A percentile compares a stretch with the other conserved stretches of the same genome.
These are phyloP conservation scores for Brachyhypopomus occidentalis DNA, from an alignment of 2,113 vertebrate genomes.

Conservation along the genomic window DNA sequence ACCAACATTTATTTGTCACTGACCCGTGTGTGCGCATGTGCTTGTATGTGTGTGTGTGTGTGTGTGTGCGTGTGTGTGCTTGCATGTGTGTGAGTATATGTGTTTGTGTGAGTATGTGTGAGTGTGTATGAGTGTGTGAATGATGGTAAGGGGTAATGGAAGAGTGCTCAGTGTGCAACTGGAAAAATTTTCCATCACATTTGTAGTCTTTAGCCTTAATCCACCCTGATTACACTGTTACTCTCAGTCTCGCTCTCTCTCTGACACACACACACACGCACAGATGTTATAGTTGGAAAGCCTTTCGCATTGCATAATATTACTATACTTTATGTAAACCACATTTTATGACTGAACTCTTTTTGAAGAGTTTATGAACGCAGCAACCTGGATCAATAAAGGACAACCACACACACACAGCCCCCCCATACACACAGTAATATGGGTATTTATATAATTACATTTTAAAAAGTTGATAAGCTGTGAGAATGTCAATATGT, in stretches of 20 bases:
- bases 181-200: conserved; percentile 74
- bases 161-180: conserved; percentile 68
- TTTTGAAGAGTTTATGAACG: conserved; percentile 23
- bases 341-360: background rate
- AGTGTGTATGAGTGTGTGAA: background rate
- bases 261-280: conserved; percentile 29
- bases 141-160: conserved; percentile 17
- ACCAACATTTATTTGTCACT: too few species aligned
- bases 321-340: conserved; percentile 49
- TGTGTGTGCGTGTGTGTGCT: conserved; percentile 9
- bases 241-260: conserved; percentile 63
- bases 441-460: too few species aligned
- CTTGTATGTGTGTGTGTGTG: conserved; percentile 15
- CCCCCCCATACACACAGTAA: too few species aligned
- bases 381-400: background rate
- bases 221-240: conserved; percentile 70
- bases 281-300: conserved; percentile 1
- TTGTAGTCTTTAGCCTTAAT: conserved; percentile 69
- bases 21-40: too few species aligned
- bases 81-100: conserved; percentile 6
- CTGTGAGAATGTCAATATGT: too few species aligned
- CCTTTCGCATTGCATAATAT: conserved; percentile 8
- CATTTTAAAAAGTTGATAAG: too few species aligned
- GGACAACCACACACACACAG: too few species aligned
- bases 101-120: conserved; percentile 9